Conservation (phyloP, 2,113 vertebrate genomes). For the Rynchops niger region DNA sequence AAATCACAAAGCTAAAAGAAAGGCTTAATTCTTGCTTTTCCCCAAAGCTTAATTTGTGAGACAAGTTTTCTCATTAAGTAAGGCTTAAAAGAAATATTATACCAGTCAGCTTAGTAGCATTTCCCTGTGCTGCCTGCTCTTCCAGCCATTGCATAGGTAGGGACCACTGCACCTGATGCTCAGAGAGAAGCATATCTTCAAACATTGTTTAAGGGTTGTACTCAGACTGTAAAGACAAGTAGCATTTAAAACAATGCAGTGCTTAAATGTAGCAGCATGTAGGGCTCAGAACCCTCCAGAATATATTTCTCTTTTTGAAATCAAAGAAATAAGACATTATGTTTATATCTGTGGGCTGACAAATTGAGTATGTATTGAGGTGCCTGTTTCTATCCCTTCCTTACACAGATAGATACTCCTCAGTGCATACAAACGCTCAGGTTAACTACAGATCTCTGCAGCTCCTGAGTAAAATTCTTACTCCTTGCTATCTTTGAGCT, state of each 20-base stretch:
- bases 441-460: not conserved
- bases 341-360: not conserved
- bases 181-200: not conserved
- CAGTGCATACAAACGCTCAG: not conserved
- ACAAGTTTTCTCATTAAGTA: not conserved
- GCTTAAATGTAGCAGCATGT: not conserved
- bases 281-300: not conserved
- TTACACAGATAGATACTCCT: not conserved
- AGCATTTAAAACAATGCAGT: not conserved
- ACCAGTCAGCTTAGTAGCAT: not conserved
- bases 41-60: not conserved
- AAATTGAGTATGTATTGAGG: not conserved
- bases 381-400: not conserved
- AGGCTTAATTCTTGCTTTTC: not conserved
- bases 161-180: not conserved
- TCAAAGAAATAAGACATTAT: not conserved
- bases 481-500: not conserved
- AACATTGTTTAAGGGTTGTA: not conserved
- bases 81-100: not conserved
- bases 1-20: not conserved
- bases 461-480: not conserved
- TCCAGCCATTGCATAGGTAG: not conserved
- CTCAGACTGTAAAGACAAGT: not conserved
- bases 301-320: not conserved
- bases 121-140: not conserved